A percentile compares a stretch with the other conserved stretches of the same genome.
These are phyloP conservation scores for Rhyacophila brunnea DNA, from an alignment of 1,140 invertebrate genomes.

Conservation along the genomic window DNA sequence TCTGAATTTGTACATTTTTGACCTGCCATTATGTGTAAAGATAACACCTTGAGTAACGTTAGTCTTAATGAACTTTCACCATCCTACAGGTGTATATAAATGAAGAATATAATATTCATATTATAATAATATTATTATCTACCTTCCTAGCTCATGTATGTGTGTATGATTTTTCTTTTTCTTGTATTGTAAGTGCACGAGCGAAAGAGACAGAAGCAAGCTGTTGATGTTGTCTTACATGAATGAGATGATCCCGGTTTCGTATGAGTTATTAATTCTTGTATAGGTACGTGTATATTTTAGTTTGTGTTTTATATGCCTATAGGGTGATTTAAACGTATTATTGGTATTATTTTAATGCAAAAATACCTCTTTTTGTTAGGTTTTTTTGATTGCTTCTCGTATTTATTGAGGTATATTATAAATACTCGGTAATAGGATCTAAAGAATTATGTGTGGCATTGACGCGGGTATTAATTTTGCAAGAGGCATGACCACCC, in stretches of 20 bases:
- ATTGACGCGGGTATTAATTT: too few species aligned
- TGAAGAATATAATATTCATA: background rate
- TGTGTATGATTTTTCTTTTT: too few species aligned
- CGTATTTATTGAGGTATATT: too few species aligned
- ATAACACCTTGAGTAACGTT: slow-evolving; percentile 28
- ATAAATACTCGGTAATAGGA: too few species aligned
- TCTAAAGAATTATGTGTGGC: too few species aligned
- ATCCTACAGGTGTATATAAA: slow-evolving; percentile 11
- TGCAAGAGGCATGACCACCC: too few species aligned
- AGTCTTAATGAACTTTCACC: slow-evolving; percentile 36
- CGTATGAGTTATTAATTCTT: slow-evolving; percentile 30
- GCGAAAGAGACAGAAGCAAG: slow-evolving; percentile 19
- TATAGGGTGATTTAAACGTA: slow-evolving; percentile 10
- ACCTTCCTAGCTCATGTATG: background rate
- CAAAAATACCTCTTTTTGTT: too few species aligned
- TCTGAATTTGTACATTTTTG: slow-evolving; percentile 26
- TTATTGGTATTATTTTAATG: background rate
- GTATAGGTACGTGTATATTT: slow-evolving; percentile 9
- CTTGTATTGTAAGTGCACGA: background rate
- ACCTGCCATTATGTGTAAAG: slow-evolving; percentile 26
- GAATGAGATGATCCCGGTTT: slow-evolving; percentile 30
- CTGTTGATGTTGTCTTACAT: slow-evolving; percentile 23
- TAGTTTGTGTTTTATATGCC: slow-evolving; percentile 25
- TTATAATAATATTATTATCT: background rate
- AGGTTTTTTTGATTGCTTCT: too few species aligned